Evolutionary conservation across 2,113 vertebrate species (phyloP).

Genomic region (Brachirus orientalis): DNA sequence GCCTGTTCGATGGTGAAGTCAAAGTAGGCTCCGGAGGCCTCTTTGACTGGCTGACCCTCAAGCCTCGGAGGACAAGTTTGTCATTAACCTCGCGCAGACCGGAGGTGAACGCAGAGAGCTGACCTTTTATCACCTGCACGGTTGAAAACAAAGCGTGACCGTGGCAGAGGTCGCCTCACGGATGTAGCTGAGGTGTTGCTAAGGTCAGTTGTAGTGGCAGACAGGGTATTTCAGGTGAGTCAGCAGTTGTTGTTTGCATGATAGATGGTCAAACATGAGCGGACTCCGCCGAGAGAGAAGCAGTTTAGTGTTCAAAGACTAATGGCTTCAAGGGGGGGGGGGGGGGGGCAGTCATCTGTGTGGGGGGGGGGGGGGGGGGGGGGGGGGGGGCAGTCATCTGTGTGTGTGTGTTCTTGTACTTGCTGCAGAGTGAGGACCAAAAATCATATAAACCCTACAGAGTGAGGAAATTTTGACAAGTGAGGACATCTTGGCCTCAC

Average conservation of each 20-base stretch:
- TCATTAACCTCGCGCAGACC: constrained; percentile 57
- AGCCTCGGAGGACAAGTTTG: constrained; percentile 55
- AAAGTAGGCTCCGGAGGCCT: constrained; percentile 49
- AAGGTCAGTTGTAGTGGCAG: constrained; percentile 46
- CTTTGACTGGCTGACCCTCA: constrained; percentile 38
- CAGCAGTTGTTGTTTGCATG: constrained; percentile 12
- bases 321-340: constrained; percentile 12
- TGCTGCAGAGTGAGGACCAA: too few relatives aligned
- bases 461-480: too few relatives aligned
- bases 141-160: constrained; percentile 61
- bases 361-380: not conserved
- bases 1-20: constrained; percentile 45
- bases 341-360: not conserved
- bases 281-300: constrained; percentile 5
- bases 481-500: too few relatives aligned
- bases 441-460: too few relatives aligned
- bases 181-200: constrained; percentile 49
- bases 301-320: constrained; percentile 36
- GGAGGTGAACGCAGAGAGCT: constrained; percentile 50
- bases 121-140: constrained; percentile 62
- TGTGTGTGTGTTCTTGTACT: too few relatives aligned
- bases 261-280: constrained; percentile 48
- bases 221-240: constrained; percentile 46
- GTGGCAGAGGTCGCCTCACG: constrained; percentile 37
- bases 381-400: not conserved